A percentile compares a stretch with the other conserved stretches of the same genome.
Conservation (phyloP, 2,113 vertebrate species). For the Saimiri boliviensis region DNA sequence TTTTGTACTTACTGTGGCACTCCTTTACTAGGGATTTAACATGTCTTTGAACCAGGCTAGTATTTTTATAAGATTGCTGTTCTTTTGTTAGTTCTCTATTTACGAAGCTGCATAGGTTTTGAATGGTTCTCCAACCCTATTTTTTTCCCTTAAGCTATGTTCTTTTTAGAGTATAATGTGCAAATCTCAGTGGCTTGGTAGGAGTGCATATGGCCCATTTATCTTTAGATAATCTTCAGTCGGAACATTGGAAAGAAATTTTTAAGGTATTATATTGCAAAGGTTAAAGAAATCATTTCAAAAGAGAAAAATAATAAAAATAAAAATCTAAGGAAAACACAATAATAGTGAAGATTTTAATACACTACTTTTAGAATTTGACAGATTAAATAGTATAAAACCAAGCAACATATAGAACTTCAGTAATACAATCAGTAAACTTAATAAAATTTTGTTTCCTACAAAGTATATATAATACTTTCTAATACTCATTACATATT, state of each 20-base stretch:
- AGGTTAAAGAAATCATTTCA: neutral
- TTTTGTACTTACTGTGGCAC: neutral
- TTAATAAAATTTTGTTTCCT: neutral
- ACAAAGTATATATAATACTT: neutral
- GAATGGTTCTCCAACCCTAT: neutral
- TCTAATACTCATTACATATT: neutral
- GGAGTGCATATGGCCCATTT: neutral
- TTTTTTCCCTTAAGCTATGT: neutral
- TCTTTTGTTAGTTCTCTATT: neutral
- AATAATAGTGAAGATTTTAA: neutral
- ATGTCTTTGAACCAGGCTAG: neutral
- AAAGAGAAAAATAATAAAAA: conserved; percentile 11
- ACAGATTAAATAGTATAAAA: neutral
- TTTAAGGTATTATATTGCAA: neutral
- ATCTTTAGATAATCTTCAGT: neutral
- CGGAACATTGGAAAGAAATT: neutral
- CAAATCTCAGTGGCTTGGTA: neutral
- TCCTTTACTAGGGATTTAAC: neutral
- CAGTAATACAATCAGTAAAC: neutral
- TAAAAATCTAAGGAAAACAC: neutral
- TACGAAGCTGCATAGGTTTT: neutral
- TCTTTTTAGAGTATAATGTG: neutral
- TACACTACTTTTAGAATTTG: neutral
- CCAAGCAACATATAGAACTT: neutral
- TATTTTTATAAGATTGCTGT: neutral